Evolutionary conservation across 2,888 invertebrate species (phyloP), one percentile per base, ranked within the genome.

Genomic region (Ypsolopha scabrella): DNA sequence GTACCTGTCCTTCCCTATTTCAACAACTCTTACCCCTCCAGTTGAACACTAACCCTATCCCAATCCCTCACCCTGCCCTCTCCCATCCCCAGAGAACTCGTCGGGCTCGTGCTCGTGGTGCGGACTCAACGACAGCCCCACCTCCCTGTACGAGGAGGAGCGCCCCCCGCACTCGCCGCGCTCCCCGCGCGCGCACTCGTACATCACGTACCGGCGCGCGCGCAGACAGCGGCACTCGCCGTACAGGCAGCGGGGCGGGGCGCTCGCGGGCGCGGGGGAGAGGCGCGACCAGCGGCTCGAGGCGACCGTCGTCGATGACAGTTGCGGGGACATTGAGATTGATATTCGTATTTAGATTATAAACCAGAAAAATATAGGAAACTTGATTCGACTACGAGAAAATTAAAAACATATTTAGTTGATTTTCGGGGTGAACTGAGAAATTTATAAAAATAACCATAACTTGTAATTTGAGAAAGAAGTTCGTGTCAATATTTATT

Each of bases 91-190:
- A 81, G 82, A 80, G 63, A 73, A 67, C 49, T 76, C 82, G 58
- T 77, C 78, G 54, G 67, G 62, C 44, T 72, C 73, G 60, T 79
- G 80, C 61, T 68, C 68, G 69, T 80, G 79, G 73, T 74, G 76
- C 69, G 77, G 70, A 49, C 59, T 66, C 57, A 61, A 55, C 50
- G 66, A 58, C 54, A 63, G 60, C 48, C 61, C 60, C 38, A 54
- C 56, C 45, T 58, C 60, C 43, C 60, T 55, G 51, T 56, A 59
- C 44, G 46, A 52, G 52, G 44, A 10, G 48, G 38, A 24, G 11
- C 48, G 39, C 39, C 10, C 41, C 13, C 50, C 41, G 41, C 24
- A 24, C 24, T 24, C 14, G 2, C 44, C 14, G 47, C 11, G 35
- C 8, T 47, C n/a, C 47, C 35, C 49, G 48, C 41, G 52, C 24